A percentile compares a stretch with the other conserved stretches of the same genome.
Conservation (phyloP, 1,140 invertebrate species). For the Cydia splendana region DNA sequence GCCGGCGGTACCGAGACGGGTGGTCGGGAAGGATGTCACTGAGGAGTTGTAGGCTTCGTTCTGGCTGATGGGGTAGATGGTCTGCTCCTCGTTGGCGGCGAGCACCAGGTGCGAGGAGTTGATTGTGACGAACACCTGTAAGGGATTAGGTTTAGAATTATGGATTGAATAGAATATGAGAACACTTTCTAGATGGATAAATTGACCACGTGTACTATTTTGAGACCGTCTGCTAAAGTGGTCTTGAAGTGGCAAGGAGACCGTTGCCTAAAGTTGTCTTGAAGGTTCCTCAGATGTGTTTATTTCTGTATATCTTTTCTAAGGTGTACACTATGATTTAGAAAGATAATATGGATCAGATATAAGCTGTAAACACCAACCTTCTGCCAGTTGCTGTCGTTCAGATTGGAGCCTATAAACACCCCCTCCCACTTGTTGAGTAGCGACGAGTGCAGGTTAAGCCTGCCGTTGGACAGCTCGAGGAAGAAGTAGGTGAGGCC, state of each 20-base stretch:
- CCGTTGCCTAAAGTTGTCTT: too few relatives aligned
- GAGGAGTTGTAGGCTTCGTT: conserved; percentile 87
- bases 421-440: conserved; percentile 94
- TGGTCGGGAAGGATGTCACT: conserved; percentile 89
- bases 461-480: conserved; percentile 87
- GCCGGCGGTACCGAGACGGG: conserved; percentile 88
- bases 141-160: neutral
- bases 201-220: too few relatives aligned
- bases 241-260: too few relatives aligned
- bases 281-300: too few relatives aligned
- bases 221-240: too few relatives aligned
- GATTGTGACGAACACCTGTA: conserved; percentile 88
- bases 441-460: conserved; percentile 92
- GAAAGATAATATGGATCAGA: neutral
- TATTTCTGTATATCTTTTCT: too few relatives aligned
- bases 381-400: conserved; percentile 93
- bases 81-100: conserved; percentile 92
- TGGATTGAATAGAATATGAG: neutral
- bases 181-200: too few relatives aligned
- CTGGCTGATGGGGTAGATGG: conserved; percentile 91
- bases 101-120: conserved; percentile 92
- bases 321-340: too few relatives aligned
- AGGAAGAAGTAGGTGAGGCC: conserved; percentile 91
- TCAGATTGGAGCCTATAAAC: conserved; percentile 90
- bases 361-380: conserved; percentile 60